A percentile compares a stretch with the other conserved stretches of the same genome.
Conservation (phyloP, 2,888 invertebrate species). For the Oligia fasciuncula region DNA sequence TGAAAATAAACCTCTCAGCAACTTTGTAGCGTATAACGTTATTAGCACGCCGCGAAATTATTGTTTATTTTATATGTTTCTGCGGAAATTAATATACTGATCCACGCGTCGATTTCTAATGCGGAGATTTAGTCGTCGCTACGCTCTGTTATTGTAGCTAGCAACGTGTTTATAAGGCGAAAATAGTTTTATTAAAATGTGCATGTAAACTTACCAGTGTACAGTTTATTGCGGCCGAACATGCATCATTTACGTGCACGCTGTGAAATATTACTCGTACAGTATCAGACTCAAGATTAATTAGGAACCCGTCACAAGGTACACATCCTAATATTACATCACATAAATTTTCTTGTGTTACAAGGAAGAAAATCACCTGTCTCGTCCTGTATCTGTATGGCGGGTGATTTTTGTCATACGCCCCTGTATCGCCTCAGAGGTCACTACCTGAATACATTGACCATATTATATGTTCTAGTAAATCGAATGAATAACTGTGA, state of each 20-base stretch:
- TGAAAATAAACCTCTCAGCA: conserved; percentile 69
- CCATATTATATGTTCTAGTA: conserved; percentile 21
- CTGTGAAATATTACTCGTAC: conserved; percentile 31
- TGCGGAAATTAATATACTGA: conserved; percentile 67
- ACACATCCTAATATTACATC: conserved; percentile 41
- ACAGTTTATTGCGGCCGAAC: conserved; percentile 4
- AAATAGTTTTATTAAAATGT: conserved; percentile 37
- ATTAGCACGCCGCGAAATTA: conserved; percentile 66
- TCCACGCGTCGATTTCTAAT: conserved; percentile 42
- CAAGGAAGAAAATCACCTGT: conserved; percentile 54
- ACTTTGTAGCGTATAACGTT: conserved; percentile 68
- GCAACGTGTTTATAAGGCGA: conserved; percentile 11
- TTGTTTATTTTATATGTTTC: conserved; percentile 68
- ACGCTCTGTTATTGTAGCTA: conserved; percentile 2
- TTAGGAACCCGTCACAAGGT: conserved; percentile 33
- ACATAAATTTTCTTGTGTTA: conserved; percentile 55
- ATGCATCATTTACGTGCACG: conserved; percentile 15
- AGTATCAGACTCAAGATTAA: conserved; percentile 46
- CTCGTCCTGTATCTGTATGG: conserved; percentile 30
- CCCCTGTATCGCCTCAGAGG: conserved; percentile 7
- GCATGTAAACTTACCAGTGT: conserved; percentile 1
- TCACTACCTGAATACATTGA: conserved; percentile 30
- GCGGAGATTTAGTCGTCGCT: conserved; percentile 34
- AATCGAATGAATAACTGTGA: conserved; percentile 31
- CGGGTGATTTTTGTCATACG: conserved; percentile 44